Conservation (phyloP, 2,113 vertebrate genomes). For the Sylvietta virens region DNA sequence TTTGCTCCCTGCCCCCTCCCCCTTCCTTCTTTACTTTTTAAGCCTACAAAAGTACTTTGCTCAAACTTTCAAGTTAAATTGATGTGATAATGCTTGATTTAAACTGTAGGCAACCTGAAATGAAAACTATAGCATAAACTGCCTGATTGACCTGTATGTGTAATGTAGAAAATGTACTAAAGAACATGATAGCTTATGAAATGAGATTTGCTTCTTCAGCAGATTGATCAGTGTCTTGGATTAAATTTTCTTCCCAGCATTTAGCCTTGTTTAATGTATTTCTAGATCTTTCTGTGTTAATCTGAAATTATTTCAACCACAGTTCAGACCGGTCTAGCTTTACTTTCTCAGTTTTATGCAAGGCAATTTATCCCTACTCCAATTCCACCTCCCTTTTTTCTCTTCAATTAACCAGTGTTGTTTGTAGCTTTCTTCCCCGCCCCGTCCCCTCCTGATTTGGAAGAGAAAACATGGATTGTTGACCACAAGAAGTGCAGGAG, state of each 20-base stretch:
- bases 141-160: not conserved
- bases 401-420: not conserved
- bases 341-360: not conserved
- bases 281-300: not conserved
- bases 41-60: not conserved
- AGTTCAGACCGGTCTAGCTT: not conserved
- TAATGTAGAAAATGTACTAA: not conserved
- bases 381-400: not conserved
- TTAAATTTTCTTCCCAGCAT: not conserved
- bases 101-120: not conserved
- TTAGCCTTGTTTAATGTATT: not conserved
- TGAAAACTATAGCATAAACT: not conserved
- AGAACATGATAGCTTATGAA: not conserved
- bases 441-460: not conserved
- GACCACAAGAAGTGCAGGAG: not conserved
- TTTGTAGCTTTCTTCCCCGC: not conserved
- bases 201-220: not conserved
- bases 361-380: not conserved
- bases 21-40: not conserved
- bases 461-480: not conserved
- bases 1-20: fast-evolving
- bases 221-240: not conserved
- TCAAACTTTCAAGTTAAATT: not conserved
- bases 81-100: not conserved
- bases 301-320: not conserved